Evolutionary conservation across 2,888 invertebrate species (phyloP).

Genomic region (Amphipyra berbera): DNA sequence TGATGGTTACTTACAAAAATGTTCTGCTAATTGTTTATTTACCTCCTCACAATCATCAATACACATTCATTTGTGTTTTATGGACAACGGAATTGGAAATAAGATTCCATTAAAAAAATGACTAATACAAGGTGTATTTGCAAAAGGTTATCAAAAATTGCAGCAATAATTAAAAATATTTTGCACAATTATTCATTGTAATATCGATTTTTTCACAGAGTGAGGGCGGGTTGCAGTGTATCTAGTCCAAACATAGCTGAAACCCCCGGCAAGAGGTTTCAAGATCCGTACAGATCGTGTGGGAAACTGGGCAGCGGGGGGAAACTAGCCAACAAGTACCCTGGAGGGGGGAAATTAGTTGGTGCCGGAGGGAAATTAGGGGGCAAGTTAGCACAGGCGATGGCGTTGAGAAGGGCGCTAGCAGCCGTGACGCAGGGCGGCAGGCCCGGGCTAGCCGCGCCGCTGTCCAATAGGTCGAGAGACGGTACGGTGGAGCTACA

Average conservation of each 20-base stretch:
- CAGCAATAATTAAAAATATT: neutral
- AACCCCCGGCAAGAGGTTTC: conserved; percentile 79
- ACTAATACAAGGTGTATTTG: conserved; percentile 25
- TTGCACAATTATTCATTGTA: conserved; percentile 10
- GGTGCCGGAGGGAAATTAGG: conserved; percentile 80
- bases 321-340: conserved; percentile 82
- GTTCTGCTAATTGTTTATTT: conserved; percentile 40
- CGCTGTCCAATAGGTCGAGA: conserved; percentile 90
- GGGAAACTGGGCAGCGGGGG: conserved; percentile 82
- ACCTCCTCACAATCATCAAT: conserved; percentile 14
- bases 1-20: conserved; percentile 37
- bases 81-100: neutral
- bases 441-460: conserved; percentile 92
- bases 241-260: conserved; percentile 84
- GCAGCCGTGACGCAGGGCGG: conserved; percentile 90
- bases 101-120: conserved; percentile 13
- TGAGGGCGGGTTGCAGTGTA: conserved; percentile 84
- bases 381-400: conserved; percentile 87
- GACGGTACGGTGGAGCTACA: conserved; percentile 92
- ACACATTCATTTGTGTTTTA: conserved; percentile 38
- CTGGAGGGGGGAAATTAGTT: conserved; percentile 81
- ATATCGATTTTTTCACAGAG: conserved; percentile 70
- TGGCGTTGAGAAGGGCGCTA: conserved; percentile 87
- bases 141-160: neutral
- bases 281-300: conserved; percentile 84